Base-by-base conservation (phyloP, 2,113 vertebrate genomes). In the Gallinago jamesoni region DNA sequence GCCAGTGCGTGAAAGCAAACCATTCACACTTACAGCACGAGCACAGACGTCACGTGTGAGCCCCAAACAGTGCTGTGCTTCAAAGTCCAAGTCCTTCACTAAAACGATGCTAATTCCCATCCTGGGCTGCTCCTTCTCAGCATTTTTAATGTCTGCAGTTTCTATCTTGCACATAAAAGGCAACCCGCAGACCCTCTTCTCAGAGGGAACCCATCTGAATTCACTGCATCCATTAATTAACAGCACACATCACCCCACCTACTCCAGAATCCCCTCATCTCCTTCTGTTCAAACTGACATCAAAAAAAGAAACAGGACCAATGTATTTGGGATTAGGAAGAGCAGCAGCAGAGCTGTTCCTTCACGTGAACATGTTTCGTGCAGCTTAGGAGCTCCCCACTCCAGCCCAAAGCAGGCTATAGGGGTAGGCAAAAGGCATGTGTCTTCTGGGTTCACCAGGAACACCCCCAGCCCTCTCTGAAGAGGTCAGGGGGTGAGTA, bases 301-400 rank as follows among this genome's bases (percentile, higher is more conserved):
- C 22, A 77, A 67, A 25, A 37, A 37, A 39, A 27, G n/a, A 27
- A 70, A 82, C 33, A 62, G 7, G 47, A 11, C 4, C 10, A n/a
- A 24, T 0, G 3, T 14, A 6, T 56, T 93, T 21, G 39, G 74
- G 45, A 22, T 77, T 28, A 56, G 68, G 62, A 86, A 56, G 12
- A 37, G 79, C 67, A 79, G 66, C 70, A 76, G 57, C 45, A 90
- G 53, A 83, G 59, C 63, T 84, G 67, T 18, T 93, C 43, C 70
- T 83, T 56, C 68, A 8, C 2, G 18, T 21, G 74, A 87, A n/a
- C 4, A 0, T 1, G 31, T 19, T 39, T 53, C 39, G 3, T 18
- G 35, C n/a, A 52, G 64, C 10, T 3, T 8, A 35, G 37, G 43
- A 60, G 88, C 67, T 91, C 66, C 80, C 23, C 47, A 52, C 30